Evolutionary conservation across 2,888 invertebrate genomes (phyloP), one percentile per base, ranked within the genome.

Genomic region (Panopea generosa): DNA sequence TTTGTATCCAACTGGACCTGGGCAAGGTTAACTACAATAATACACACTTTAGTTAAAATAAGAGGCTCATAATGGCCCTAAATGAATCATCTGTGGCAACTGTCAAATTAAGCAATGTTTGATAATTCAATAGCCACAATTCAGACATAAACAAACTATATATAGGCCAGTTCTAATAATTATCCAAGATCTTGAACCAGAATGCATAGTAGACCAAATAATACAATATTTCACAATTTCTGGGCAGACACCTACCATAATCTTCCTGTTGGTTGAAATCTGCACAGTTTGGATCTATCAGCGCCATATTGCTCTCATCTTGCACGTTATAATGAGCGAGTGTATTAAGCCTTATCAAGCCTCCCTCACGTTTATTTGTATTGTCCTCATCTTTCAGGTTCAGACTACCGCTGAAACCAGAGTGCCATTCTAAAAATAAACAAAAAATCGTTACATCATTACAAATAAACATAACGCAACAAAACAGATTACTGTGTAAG

Each of bases 251-350:
- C 49, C 4, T 75, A 79, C 79, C 79, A 68, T 79, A 79, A 50
- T 79, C 72, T 40, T 79, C 75, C 52, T 68, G 61, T 33, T 75
- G 63, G 11, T 6, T 7, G 4, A 22, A 20, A 11, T 59, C 49
- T 9, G 52, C 52, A 47, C 62, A 29, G 26, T 68, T 52, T 26
- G 79, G 75, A 49, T 77, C 77, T 20, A 83, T 49, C 1, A 86
- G 66, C 1, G 82, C 82, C 84, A 86, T 77, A 26, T 69, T 77
- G 52, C 83, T 77, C 3, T 61, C 70, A 61, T 83, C 79, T 20
- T 67, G 56, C 3, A 86, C 83, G 53, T 73, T 74, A 38, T 84
- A 86, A 40, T 86, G 84, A 20, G 77, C 72, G 9, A 86, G 68
- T 2, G 84, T 84, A 55, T 86, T 86, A 40, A 79, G 50, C 16